Evolutionary conservation across 2,888 invertebrate genomes (phyloP), one percentile per base, ranked within the genome.

Genomic region (Acanthopleura granulata): DNA sequence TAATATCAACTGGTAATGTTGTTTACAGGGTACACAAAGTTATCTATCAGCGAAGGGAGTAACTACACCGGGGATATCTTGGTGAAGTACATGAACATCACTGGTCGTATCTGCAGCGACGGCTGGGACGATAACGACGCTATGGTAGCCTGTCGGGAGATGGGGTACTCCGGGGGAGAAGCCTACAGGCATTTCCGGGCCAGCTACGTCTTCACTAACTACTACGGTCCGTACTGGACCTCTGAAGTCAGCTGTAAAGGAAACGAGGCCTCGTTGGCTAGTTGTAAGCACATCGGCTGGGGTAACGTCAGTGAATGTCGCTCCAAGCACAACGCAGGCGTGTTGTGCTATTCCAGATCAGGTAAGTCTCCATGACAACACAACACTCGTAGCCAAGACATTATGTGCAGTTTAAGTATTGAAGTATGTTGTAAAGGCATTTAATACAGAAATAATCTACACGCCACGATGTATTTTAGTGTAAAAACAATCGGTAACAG

Each of bases 191-290:
- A 88, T 74, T 87, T 84, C 75, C 82, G 84, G 73, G 40, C 49
- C 3, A 82, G 77, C 27, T 78, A 81, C 72, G 78, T 82, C 62
- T 79, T 80, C 49, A 81, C 81, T 72, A 76, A 80, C 40, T 76
- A 79, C 50, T 78, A 80, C 49, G 87, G 87, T 1, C 92, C 93
- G 14, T 94, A 94, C 85, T 92, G 94, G 89, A 94, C 95, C 90
- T 77, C 78, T 15, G 77, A 82, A 25, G 71, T 84, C 4, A 76
- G 79, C 16, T 88, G 85, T 78, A 80, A 77, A 49, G 85, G 86
- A 27, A 82, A 77, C 1, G 87, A 87, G 73, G 76, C 30, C 0
- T 77, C 79, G 27, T 74, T 86, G 9, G 77, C 80, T 12, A 80
- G 85, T 0, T 88, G 87, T 78, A 57, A 77, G 6, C 71, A 62